A percentile compares a stretch with the other conserved stretches of the same genome.
These are phyloP conservation scores for Heliconius himera DNA, from an alignment of 1,140 invertebrate species.

Conservation along the genomic window DNA sequence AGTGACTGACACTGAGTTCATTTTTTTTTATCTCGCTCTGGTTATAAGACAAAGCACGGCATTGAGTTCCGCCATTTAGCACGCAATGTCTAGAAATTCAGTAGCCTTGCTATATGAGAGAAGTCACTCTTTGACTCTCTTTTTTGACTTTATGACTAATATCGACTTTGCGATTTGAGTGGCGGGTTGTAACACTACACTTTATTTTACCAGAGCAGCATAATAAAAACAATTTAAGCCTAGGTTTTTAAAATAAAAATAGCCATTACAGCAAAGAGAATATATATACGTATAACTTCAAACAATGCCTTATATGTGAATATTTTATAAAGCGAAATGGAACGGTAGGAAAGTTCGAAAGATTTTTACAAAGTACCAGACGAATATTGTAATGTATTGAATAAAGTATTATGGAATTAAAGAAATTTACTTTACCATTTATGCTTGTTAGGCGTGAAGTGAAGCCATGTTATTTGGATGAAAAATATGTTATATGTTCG, in stretches of 20 bases:
- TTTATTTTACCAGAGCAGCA: background rate
- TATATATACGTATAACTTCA: background rate
- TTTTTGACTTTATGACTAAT: no score
- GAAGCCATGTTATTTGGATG: background rate
- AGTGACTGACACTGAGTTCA: no score
- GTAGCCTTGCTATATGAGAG: no score
- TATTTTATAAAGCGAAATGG: constrained; percentile 1
- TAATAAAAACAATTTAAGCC: background rate
- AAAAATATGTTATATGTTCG: background rate
- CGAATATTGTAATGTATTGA: constrained; percentile 5
- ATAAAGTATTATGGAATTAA: background rate
- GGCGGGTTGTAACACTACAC: no score
- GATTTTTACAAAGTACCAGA: background rate
- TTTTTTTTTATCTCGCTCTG: no score
- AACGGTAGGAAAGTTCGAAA: background rate
- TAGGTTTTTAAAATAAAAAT: background rate
- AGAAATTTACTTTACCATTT: background rate
- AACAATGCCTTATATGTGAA: background rate
- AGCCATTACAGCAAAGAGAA: background rate
- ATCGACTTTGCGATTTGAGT: no score
- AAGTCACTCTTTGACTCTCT: no score
- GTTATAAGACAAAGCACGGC: no score
- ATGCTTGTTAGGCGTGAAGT: background rate
- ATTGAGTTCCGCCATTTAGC: no score
- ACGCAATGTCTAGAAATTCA: no score